Percentiles rank a stretch among this genome's conserved stretches.
Evolutionary conservation across 2,797 vertebrate species (phyloP).

Genomic region (Ciconia nigra): DNA sequence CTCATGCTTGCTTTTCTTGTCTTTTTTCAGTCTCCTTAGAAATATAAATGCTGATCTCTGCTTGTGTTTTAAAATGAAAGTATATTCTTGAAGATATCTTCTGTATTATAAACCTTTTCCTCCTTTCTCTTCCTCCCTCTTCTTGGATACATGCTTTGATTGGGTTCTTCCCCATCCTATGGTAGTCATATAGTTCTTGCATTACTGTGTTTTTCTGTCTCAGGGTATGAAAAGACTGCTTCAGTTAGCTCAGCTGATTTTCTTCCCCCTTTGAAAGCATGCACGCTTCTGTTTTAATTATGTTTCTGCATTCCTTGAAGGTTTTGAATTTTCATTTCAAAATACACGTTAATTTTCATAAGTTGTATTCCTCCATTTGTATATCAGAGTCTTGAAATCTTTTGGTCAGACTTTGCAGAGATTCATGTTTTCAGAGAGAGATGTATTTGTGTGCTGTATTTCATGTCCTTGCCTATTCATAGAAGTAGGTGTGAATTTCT

Average conservation of each 20-base stretch:
- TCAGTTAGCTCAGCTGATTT: neutral
- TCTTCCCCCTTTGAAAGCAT: neutral
- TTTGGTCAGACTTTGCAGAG: neutral
- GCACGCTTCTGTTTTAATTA: neutral
- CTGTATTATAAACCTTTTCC: neutral
- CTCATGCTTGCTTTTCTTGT: neutral
- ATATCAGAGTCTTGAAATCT: neutral
- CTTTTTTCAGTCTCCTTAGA: neutral
- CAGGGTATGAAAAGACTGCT: neutral
- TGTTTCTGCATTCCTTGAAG: neutral
- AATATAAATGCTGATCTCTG: neutral
- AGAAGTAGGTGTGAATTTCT: neutral
- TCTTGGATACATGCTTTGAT: neutral
- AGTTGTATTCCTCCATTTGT: neutral
- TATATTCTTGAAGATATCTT: neutral
- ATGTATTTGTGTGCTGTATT: neutral
- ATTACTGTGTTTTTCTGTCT: neutral
- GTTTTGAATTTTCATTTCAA: conserved; percentile 7
- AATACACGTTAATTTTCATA: neutral
- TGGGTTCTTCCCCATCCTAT: neutral
- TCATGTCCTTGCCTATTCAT: neutral
- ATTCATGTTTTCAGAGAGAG: neutral
- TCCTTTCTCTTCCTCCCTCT: neutral
- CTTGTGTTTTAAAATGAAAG: neutral
- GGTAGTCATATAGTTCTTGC: neutral